These are phyloP conservation scores for Strix aluco DNA, from an alignment of 2,113 vertebrate species.

Conservation along the genomic window DNA sequence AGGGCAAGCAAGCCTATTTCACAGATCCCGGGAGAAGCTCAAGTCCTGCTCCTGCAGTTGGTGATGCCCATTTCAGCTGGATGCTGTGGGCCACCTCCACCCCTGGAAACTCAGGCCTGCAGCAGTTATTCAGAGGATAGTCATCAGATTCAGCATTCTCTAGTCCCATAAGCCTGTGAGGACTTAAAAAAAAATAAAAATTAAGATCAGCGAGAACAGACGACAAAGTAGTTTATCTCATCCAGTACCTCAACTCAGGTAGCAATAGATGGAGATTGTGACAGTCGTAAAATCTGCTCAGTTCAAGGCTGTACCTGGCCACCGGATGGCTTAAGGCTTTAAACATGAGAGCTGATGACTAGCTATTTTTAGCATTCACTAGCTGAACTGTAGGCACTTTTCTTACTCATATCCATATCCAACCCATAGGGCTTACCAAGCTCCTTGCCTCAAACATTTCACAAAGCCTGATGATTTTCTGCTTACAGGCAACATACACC, in stretches of 20 bases:
- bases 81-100: not conserved
- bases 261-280: conserved; percentile 18
- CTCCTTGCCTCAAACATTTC: not conserved
- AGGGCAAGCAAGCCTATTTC: not conserved
- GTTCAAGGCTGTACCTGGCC: not conserved
- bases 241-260: conserved; percentile 19
- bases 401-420: not conserved
- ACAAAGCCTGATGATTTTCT: not conserved
- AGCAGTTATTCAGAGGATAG: not conserved
- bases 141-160: not conserved
- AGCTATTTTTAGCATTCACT: conserved; percentile 21
- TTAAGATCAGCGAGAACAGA: not conserved
- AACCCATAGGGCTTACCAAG: not conserved
- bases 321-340: not conserved
- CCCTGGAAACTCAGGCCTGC: not conserved
- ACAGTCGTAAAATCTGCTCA: not conserved
- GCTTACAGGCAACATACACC: conserved; percentile 12
- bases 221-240: conserved; percentile 9
- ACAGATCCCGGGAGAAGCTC: not conserved
- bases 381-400: not conserved
- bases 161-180: not conserved
- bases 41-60: not conserved
- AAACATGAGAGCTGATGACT: not conserved
- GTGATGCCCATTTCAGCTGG: not conserved
- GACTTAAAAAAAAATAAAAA: not conserved